Evolutionary conservation across 64 coral and sea anemone genomes (phyloP).

Genomic region (Trachythela sp.): DNA sequence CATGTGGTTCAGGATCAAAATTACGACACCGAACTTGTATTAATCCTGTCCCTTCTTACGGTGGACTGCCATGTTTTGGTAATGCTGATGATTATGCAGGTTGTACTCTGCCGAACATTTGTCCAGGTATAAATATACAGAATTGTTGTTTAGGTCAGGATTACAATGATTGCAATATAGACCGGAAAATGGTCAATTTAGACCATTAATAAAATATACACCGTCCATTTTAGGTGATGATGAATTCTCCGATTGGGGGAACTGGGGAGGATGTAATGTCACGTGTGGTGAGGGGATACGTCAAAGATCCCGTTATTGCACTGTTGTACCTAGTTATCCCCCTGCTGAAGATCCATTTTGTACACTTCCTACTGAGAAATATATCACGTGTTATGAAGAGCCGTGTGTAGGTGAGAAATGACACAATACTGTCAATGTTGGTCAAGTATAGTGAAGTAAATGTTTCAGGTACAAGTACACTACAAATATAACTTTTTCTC

Average conservation of each 20-base stretch:
- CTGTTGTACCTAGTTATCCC: background rate
- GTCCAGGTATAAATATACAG: background rate
- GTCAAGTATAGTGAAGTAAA: background rate
- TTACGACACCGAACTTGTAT: conserved; percentile 23
- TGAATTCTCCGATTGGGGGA: background rate
- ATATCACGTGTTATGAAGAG: background rate
- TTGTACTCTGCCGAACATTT: background rate
- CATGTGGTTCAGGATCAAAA: conserved; percentile 37
- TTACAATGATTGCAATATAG: no score
- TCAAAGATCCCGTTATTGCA: background rate
- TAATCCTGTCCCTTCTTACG: conserved; percentile 42
- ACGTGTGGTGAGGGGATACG: background rate
- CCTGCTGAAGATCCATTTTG: background rate
- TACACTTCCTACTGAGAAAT: background rate
- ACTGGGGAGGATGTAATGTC: background rate
- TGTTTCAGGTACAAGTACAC: background rate
- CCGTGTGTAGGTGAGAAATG: background rate
- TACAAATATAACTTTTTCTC: background rate
- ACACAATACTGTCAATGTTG: background rate
- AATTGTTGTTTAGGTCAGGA: background rate
- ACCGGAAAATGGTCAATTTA: no score
- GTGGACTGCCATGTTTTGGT: conserved; percentile 34
- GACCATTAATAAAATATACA: no score
- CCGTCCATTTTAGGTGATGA: background rate
- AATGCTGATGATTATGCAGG: background rate